A percentile compares a stretch with the other conserved stretches of the same genome.
These are phyloP conservation scores for Cossypha polioptera DNA, from an alignment of 2,797 vertebrate species.

Conservation along the genomic window DNA sequence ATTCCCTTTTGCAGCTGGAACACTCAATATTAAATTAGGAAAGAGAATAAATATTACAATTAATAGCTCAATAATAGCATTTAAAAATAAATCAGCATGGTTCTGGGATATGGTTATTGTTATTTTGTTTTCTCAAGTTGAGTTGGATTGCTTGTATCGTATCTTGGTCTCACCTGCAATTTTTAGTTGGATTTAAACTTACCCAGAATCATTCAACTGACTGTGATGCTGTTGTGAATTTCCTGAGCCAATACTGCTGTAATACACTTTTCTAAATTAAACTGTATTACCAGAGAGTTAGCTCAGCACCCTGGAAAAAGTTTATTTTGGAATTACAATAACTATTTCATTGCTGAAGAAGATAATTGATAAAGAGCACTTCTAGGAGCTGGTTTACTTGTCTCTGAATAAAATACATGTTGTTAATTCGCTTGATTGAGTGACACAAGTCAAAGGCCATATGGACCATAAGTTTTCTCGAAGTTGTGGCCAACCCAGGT, in stretches of 20 bases:
- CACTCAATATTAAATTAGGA: neutral
- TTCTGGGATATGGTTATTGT: neutral
- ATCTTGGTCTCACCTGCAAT: neutral
- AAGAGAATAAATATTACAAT: neutral
- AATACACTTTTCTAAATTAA: neutral
- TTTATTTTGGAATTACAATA: neutral
- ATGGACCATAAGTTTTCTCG: neutral
- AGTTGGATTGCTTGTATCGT: neutral
- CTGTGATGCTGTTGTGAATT: neutral
- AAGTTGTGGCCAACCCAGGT: neutral
- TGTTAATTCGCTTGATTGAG: neutral
- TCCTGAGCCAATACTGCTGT: neutral
- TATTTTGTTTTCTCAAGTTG: neutral
- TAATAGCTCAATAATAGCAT: neutral
- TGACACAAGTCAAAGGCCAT: neutral
- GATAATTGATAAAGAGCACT: neutral
- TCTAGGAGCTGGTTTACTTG: neutral
- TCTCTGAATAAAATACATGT: neutral
- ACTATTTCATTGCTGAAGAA: neutral
- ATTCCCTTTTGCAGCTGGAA: neutral
- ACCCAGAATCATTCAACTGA: neutral
- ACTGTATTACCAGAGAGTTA: neutral
- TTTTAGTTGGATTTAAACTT: neutral
- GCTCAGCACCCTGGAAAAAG: neutral
- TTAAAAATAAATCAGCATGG: rapidly evolving